Evolutionary conservation across 2,113 vertebrate genomes (phyloP).

Genomic region (Carassius carassius): DNA sequence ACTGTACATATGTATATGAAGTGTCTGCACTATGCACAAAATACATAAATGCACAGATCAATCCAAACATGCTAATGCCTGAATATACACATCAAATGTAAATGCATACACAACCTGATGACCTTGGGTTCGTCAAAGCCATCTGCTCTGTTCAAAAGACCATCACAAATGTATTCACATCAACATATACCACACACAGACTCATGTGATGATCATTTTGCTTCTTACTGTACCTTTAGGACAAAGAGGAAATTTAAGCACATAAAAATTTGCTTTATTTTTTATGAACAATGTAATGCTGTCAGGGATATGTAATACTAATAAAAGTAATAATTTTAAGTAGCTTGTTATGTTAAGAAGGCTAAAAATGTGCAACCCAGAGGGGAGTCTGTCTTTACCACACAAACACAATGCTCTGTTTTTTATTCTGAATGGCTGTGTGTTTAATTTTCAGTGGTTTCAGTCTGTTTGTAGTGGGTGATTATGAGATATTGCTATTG

Average conservation of each 20-base stretch:
- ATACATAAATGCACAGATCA: neutral
- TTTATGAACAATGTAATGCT: neutral
- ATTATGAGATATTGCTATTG: slow-evolving; percentile 59
- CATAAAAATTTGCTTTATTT: neutral
- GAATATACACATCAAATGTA: slow-evolving; percentile 14
- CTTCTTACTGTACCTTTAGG: neutral
- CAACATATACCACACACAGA: slow-evolving; percentile 8
- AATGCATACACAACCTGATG: neutral
- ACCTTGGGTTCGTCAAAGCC: neutral
- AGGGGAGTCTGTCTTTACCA: neutral
- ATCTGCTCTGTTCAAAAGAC: slow-evolving; percentile 6
- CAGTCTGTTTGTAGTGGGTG: slow-evolving; percentile 54
- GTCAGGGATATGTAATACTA: neutral
- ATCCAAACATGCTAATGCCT: neutral
- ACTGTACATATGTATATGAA: neutral
- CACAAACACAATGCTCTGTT: neutral
- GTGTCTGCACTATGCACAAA: neutral
- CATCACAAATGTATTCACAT: neutral
- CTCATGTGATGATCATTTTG: neutral
- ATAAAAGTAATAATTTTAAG: neutral
- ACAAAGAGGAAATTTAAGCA: neutral
- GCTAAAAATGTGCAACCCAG: neutral
- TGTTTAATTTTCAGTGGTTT: slow-evolving; percentile 25
- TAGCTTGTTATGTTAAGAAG: neutral
- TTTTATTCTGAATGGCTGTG: neutral